Percentiles rank a stretch among this genome's conserved stretches.
Evolutionary conservation across 2,888 invertebrate genomes (phyloP).

Genomic region (Drosophila pseudotakahashii): DNA sequence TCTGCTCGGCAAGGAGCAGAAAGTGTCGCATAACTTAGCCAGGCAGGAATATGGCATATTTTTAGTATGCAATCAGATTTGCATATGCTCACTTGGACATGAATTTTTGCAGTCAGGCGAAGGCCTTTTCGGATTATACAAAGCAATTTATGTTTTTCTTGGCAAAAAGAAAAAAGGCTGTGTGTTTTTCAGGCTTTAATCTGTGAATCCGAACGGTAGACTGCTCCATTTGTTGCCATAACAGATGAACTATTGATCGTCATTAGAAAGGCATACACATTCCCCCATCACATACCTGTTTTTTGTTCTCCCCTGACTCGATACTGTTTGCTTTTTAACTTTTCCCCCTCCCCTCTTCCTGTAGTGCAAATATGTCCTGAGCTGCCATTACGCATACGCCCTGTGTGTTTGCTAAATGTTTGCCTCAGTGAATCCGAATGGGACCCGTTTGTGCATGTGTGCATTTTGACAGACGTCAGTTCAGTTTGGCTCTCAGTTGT

Average conservation of each 20-base stretch:
- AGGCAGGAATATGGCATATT: constrained; percentile 22
- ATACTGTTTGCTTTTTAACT: constrained; percentile 29
- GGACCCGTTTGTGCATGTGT: constrained; percentile 27
- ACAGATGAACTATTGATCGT: constrained; percentile 38
- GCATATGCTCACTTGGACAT: constrained; percentile 19
- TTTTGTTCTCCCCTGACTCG: not conserved
- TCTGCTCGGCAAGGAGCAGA: constrained; percentile 13
- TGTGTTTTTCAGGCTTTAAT: constrained; percentile 13
- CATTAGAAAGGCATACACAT: constrained; percentile 31
- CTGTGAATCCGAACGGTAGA: constrained; percentile 5
- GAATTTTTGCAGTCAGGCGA: not conserved
- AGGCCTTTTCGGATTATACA: constrained; percentile 4
- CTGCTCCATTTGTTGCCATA: constrained; percentile 33
- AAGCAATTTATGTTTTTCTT: constrained; percentile 14
- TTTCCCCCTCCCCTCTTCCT: not conserved
- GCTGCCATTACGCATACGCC: constrained; percentile 58
- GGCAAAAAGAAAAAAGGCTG: not conserved
- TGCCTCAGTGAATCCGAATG: constrained; percentile 49
- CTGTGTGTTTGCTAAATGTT: constrained; percentile 36
- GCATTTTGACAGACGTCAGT: constrained; percentile 50
- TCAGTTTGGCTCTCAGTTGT: constrained; percentile 12
- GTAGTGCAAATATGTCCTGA: constrained; percentile 27
- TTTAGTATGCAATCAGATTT: constrained; percentile 26
- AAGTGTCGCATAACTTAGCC: constrained; percentile 35
- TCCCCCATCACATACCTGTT: not conserved